Percentiles rank a stretch among this genome's conserved stretches.
These are phyloP conservation scores for Drosophila teissieri DNA, from an alignment of 1,140 invertebrate genomes.

Conservation along the genomic window DNA sequence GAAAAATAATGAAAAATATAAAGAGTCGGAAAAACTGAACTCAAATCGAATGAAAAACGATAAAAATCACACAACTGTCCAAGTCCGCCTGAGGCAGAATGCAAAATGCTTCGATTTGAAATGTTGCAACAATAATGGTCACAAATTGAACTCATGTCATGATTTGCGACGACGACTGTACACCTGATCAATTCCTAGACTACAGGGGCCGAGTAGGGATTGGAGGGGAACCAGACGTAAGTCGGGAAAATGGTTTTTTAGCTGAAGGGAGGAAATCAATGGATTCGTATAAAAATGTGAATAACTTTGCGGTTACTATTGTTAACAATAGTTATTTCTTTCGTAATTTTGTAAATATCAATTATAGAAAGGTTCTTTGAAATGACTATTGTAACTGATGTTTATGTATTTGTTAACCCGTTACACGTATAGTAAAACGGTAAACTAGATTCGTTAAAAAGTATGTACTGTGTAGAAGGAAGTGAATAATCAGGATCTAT, in stretches of 20 bases:
- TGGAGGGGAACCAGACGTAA: background rate
- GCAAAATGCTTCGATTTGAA: slow-evolving; percentile 64
- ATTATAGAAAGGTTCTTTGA: too few relatives aligned
- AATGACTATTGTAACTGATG: too few relatives aligned
- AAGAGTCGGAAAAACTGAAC: slow-evolving; percentile 34
- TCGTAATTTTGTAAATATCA: too few relatives aligned
- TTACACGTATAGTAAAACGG: too few relatives aligned
- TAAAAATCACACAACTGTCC: slow-evolving; percentile 62
- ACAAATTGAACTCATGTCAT: slow-evolving; percentile 70
- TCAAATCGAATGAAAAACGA: slow-evolving; percentile 62
- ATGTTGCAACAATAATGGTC: slow-evolving; percentile 70
- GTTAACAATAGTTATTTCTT: too few relatives aligned
- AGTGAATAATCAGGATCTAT: too few relatives aligned
- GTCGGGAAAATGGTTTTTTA: slow-evolving; percentile 36
- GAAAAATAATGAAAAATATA: slow-evolving; percentile 49
- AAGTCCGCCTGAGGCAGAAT: slow-evolving; percentile 57
- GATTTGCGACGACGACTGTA: slow-evolving; percentile 49
- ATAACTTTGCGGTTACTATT: background rate
- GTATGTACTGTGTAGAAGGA: too few relatives aligned
- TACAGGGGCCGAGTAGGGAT: background rate
- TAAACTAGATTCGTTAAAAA: too few relatives aligned
- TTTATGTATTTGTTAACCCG: too few relatives aligned
- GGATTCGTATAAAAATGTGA: background rate
- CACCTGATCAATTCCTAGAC: slow-evolving; percentile 16
- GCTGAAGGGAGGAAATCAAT: slow-evolving; percentile 22